Conservation (phyloP, 2,888 invertebrate genomes). For the Entomobrya proxima region DNA sequence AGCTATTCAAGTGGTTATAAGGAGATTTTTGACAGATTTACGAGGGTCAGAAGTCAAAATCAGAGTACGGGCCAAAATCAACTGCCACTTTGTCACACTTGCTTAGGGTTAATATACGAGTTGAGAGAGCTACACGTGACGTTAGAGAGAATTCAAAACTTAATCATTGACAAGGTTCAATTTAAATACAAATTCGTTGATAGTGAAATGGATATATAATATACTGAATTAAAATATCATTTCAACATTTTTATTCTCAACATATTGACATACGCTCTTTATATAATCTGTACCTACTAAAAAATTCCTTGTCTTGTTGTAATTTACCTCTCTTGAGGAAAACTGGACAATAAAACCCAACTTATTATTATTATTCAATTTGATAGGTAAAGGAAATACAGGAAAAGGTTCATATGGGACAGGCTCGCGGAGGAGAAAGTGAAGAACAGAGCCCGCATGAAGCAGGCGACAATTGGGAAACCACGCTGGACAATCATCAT, state of each 20-base stretch:
- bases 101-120: slow-evolving; percentile 8
- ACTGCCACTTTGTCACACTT: not conserved
- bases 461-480: not conserved
- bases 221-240: no score
- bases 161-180: slow-evolving; percentile 10
- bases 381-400: slow-evolving; percentile 23
- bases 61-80: not conserved
- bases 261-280: no score
- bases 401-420: not conserved
- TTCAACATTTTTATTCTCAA: no score
- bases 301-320: no score
- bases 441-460: not conserved
- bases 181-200: no score
- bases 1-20: not conserved
- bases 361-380: no score
- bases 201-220: no score
- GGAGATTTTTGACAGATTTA: not conserved
- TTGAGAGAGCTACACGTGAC: slow-evolving; percentile 16
- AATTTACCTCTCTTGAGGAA: no score
- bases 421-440: not conserved
- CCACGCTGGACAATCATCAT: not conserved
- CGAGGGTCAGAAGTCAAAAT: not conserved
- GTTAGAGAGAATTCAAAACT: slow-evolving; percentile 15
- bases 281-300: no score
- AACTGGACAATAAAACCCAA: no score